Base-by-base conservation (phyloP, 2,797 vertebrate species). In the Phoxinus dragarum region DNA sequence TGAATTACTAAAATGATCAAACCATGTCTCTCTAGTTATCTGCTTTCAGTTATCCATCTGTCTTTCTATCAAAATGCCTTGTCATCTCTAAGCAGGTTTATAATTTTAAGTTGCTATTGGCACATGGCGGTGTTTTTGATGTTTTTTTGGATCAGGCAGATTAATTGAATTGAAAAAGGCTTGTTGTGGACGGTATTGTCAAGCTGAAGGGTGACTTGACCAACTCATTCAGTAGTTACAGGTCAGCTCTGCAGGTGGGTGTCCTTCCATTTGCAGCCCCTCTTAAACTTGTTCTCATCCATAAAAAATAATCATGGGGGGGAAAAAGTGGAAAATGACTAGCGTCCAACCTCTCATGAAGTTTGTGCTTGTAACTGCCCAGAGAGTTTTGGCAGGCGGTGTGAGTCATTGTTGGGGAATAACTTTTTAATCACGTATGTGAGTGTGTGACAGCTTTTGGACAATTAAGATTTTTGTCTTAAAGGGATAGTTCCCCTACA, bases 241-340 rank as follows among this genome's bases (percentile, higher is more conserved):
- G 89, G 89, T 90, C 88, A 86, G 86, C 86, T 44, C 85, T 76
- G 84, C 89, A 89, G 84, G 89, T 91, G 89, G 88, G 88, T 90
- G 89, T 90, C 83, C 82, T 82, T 91, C 89, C 85, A 89, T 92
- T 91, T 91, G 78, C 86, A 86, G 85, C 72, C 64, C 82, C 88
- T 83, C 90, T 91, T 68, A 85, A 90, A 89, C 73, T 82, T 64
- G 77, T 88, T 90, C 81, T 80, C 79, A 72, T 84, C 85, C 78
- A 73, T 40, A 86, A 84, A 90, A 89, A 87, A 89, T 85, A 81
- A 81, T 88, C 79, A 86, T 79, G 49, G 49, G 49, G 78, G 66
- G 72, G 19, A 42, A 42, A 86, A 82, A 76, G 78, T 71, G 66
- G 36, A 86, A 85, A 87, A 86, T 73, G 47, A 86, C 47, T 78